Base-by-base conservation (phyloP, 2,797 vertebrate species). In the Platyrinchus mystaceus region DNA sequence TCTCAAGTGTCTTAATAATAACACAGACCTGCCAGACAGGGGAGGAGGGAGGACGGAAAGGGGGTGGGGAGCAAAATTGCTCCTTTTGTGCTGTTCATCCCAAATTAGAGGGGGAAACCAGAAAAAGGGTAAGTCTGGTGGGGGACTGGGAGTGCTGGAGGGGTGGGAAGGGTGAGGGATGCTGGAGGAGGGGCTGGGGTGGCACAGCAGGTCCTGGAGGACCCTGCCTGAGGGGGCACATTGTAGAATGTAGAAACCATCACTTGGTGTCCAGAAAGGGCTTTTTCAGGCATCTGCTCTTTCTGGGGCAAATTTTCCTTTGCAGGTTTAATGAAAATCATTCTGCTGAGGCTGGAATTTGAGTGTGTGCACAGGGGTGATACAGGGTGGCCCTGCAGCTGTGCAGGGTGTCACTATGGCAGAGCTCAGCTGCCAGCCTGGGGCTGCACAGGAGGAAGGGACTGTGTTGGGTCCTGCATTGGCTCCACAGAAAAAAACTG, bases 1-100 rank as follows among this genome's bases (percentile, higher is more conserved):
- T 97, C 96, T 97, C 96, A 90, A 95, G 95, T 93, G 93, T 94
- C 89, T 97, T 96, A 97, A 97, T 97, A 97, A 97, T 89, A 96
- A 95, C 90, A 95, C 94, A 95, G 94, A 96, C 93, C 94, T 97
- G 96, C 91, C 95, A 97, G 95, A 92, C 95, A 84, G 80, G 56
- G 89, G 78, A 96, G 80, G 87, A 79, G 68, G 74, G 66, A 87
- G 77, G 82, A 77, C 41, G 58, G 66, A 52, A 64, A 73, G 75
- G 67, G 56, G 17, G 26, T 69, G 70, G 90, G n/a, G 44, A 92
- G 77, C 8, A 75, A 88, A 87, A 81, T 63, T 53, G 32, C 46
- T 95, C 59, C 90, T 92, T 96, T 93, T 95, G 68, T 94, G 73
- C 70, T 23, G 19, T 60, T 92, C 79, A 44, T 66, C 44, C 26